phyloP scores from a whole-genome alignment of 2,113 vertebrate species.

The Sorex fumeus region DNA sequence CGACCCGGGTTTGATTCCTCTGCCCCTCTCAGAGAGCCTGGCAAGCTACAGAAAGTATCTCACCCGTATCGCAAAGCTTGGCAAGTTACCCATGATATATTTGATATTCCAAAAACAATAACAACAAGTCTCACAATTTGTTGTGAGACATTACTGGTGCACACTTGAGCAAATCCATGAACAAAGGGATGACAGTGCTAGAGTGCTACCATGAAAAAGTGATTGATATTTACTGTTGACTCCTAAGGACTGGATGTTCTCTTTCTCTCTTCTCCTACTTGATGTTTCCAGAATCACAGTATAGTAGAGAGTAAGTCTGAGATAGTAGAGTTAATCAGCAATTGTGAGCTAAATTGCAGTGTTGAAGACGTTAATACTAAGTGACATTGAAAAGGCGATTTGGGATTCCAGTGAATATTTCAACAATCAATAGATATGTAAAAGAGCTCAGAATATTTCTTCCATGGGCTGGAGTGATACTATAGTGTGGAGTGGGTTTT shows the following conservation, averaged over 20 bases:
- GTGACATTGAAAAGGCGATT: constrained; percentile 54
- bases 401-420: constrained; percentile 32
- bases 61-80: no score
- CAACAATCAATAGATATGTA: neutral
- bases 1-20: no score
- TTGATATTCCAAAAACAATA: no score
- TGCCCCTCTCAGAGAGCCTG: no score
- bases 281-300: neutral
- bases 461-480: neutral
- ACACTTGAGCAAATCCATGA: no score
- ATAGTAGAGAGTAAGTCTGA: neutral
- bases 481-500: no score
- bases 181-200: no score
- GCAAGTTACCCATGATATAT: no score
- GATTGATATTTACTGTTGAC: neutral
- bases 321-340: neutral
- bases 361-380: constrained; percentile 57
- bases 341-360: neutral
- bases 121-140: no score
- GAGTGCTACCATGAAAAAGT: neutral
- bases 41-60: no score
- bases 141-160: no score
- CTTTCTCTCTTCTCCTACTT: neutral
- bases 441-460: neutral
- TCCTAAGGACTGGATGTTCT: neutral